phyloP scores from a whole-genome alignment of 2,888 invertebrate species.

The Ceramica pisi region DNA sequence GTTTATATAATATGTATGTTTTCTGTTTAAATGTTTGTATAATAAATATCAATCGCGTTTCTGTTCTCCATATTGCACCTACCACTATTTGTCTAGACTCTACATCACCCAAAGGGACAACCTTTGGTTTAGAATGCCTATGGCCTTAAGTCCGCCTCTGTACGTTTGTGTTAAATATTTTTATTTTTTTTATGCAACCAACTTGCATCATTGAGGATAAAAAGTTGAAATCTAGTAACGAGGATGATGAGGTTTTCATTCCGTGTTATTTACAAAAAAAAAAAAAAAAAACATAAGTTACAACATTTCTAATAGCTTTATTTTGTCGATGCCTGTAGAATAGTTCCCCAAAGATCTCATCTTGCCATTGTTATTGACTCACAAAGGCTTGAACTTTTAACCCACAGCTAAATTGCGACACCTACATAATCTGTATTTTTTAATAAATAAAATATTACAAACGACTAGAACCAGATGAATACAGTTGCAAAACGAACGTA shows the following conservation, averaged over 20 bases:
- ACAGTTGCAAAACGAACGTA: constrained; percentile 58
- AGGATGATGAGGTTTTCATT: background rate
- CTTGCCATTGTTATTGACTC: constrained; percentile 16
- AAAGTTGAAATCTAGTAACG: background rate
- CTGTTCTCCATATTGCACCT: too few relatives aligned
- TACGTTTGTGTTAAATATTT: too few relatives aligned
- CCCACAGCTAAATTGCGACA: constrained; percentile 32
- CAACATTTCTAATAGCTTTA: background rate
- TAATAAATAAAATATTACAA: constrained; percentile 27
- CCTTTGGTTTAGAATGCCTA: too few relatives aligned
- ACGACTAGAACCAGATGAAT: constrained; percentile 28
- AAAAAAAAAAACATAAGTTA: background rate
- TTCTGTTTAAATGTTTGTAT: too few relatives aligned
- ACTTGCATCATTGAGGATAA: too few relatives aligned
- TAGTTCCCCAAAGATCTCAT: background rate
- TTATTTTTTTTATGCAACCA: background rate
- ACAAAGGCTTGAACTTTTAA: constrained; percentile 22
- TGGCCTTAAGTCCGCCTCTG: too few relatives aligned
- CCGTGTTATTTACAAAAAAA: background rate
- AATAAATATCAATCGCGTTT: too few relatives aligned
- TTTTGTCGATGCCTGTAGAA: background rate
- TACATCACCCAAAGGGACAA: too few relatives aligned
- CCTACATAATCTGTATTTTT: constrained; percentile 16
- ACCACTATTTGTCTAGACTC: too few relatives aligned
- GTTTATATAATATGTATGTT: too few relatives aligned